Percentiles rank a stretch among this genome's conserved stretches.
Conservation (phyloP, 2,797 vertebrate species). For the Manis javanica region DNA sequence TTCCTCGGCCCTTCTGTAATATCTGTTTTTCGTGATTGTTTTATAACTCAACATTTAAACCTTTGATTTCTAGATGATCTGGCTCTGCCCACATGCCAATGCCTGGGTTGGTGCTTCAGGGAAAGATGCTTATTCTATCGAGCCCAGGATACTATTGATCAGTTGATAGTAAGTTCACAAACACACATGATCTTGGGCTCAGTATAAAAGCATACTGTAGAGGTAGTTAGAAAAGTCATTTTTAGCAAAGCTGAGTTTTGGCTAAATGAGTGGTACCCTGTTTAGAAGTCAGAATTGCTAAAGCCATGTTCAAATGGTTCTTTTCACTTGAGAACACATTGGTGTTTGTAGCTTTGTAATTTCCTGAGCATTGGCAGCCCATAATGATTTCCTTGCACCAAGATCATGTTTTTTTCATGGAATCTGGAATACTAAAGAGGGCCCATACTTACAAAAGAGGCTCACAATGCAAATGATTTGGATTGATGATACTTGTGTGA, state of each 20-base stretch:
- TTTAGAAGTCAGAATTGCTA: slow-evolving; percentile 15
- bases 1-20: not conserved
- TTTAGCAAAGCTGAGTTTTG: slow-evolving; percentile 1
- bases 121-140: slow-evolving; percentile 24
- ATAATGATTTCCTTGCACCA: not conserved
- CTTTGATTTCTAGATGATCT: slow-evolving; percentile 35
- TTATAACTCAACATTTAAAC: not conserved
- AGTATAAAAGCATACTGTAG: not conserved
- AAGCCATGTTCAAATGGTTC: slow-evolving; percentile 19
- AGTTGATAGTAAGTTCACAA: not conserved
- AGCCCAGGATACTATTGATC: not conserved
- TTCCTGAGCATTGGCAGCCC: slow-evolving; percentile 25
- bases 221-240: not conserved
- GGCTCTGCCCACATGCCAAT: not conserved
- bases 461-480: not conserved
- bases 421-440: not conserved
- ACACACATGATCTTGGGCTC: not conserved
- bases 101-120: not conserved
- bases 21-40: not conserved
- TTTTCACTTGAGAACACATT: slow-evolving; percentile 25
- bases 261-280: not conserved
- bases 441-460: not conserved
- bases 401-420: not conserved
- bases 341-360: not conserved
- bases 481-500: not conserved